These are phyloP conservation scores for Agapetus fuscipes DNA, from an alignment of 2,888 invertebrate species.

Conservation along the genomic window DNA sequence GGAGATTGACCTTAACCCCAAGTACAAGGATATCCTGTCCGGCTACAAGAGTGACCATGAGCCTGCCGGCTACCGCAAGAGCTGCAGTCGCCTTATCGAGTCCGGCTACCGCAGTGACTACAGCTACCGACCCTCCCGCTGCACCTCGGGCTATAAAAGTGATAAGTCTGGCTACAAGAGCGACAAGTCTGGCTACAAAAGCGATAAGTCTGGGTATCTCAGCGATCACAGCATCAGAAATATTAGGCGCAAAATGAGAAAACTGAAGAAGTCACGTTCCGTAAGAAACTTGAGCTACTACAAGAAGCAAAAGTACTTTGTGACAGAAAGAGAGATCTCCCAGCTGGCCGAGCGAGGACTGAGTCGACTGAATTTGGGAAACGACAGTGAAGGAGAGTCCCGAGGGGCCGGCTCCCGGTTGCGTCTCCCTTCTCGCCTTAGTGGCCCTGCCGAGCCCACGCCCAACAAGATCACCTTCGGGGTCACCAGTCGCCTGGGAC, in stretches of 20 bases:
- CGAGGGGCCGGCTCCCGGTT: constrained; percentile 38
- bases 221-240: constrained; percentile 47
- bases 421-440: constrained; percentile 35
- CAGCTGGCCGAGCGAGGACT: constrained; percentile 45
- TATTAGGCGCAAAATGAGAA: constrained; percentile 40
- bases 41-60: constrained; percentile 53
- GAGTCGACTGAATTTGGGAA: constrained; percentile 46
- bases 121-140: constrained; percentile 42
- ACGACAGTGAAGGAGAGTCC: constrained; percentile 43
- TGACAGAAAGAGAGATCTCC: constrained; percentile 50
- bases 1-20: constrained; percentile 53
- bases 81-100: constrained; percentile 43
- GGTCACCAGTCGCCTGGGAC: constrained; percentile 7
- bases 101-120: constrained; percentile 55
- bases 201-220: constrained; percentile 43
- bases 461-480: constrained; percentile 13
- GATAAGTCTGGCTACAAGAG: constrained; percentile 44
- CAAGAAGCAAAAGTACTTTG: constrained; percentile 46
- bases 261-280: constrained; percentile 42
- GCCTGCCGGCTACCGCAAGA: constrained; percentile 39
- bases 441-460: neutral
- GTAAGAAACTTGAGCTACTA: constrained; percentile 43
- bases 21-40: constrained; percentile 49
- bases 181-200: constrained; percentile 51
- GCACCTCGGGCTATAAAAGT: constrained; percentile 33